phyloP scores from a whole-genome alignment of 2,113 vertebrate species.

The Pagrus major region DNA sequence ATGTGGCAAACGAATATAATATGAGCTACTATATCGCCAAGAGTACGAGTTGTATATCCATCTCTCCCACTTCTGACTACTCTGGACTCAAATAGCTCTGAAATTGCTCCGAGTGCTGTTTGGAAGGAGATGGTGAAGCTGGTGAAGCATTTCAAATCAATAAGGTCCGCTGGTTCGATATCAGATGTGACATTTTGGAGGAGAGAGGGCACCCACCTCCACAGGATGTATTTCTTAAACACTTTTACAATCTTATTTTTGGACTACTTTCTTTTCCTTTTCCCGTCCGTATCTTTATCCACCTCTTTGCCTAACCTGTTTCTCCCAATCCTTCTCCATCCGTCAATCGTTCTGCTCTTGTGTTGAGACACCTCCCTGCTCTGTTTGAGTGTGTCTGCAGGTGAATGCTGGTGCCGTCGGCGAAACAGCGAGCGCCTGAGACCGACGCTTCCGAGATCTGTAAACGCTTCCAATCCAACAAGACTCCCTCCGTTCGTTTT shows the following conservation, averaged over 20 bases:
- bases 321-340: neutral
- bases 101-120: slow-evolving; percentile 49
- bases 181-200: slow-evolving; percentile 38
- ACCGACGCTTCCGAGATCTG: neutral
- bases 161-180: slow-evolving; percentile 36
- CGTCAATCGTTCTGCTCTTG: neutral
- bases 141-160: slow-evolving; percentile 26
- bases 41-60: neutral
- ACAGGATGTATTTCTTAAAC: slow-evolving; percentile 11
- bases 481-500: neutral
- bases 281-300: neutral
- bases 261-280: neutral
- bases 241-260: slow-evolving; percentile 30
- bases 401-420: neutral
- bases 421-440: neutral
- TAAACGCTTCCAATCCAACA: neutral
- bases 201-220: slow-evolving; percentile 31
- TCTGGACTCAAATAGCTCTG: slow-evolving; percentile 27
- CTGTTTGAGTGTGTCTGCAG: neutral
- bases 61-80: slow-evolving; percentile 1
- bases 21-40: neutral
- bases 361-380: neutral
- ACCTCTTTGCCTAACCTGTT: neutral
- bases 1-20: neutral
- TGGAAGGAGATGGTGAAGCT: slow-evolving; percentile 10